Evolutionary conservation across 2,797 vertebrate genomes (phyloP).

Genomic region (Myotis daubentonii): DNA sequence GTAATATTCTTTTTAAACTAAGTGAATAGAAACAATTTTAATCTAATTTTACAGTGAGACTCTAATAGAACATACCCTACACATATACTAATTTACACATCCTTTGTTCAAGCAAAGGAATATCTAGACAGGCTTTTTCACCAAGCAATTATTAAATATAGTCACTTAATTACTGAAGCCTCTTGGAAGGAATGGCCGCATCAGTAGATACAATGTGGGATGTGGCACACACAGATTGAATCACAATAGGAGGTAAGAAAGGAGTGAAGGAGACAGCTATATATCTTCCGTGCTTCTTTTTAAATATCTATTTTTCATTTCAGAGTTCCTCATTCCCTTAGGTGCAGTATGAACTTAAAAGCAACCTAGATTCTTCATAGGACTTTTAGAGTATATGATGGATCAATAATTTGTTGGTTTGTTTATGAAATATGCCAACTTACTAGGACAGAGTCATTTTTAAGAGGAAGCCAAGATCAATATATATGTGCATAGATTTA

Average conservation of each 20-base stretch:
- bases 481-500: slow-evolving; percentile 91
- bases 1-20: background rate
- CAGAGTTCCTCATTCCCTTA: slow-evolving; percentile 86
- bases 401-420: slow-evolving; percentile 91
- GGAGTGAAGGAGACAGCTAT: slow-evolving; percentile 72
- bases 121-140: slow-evolving; percentile 33
- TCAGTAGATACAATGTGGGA: slow-evolving; percentile 47
- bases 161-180: slow-evolving; percentile 64
- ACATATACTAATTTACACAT: slow-evolving; percentile 45
- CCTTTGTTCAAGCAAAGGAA: slow-evolving; percentile 49
- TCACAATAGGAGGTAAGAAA: slow-evolving; percentile 68
- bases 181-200: slow-evolving; percentile 36
- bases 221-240: slow-evolving; percentile 70
- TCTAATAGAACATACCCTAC: background rate
- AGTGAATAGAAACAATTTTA: background rate
- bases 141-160: slow-evolving; percentile 63
- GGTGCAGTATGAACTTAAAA: slow-evolving; percentile 87
- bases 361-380: slow-evolving; percentile 87
- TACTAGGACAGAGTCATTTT: slow-evolving; percentile 89
- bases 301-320: slow-evolving; percentile 87
- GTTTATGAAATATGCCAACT: slow-evolving; percentile 92
- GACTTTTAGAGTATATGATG: slow-evolving; percentile 87
- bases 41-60: background rate
- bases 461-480: slow-evolving; percentile 89
- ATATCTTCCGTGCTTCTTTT: slow-evolving; percentile 81